Evolutionary conservation across 2,888 invertebrate genomes (phyloP), one percentile per base, ranked within the genome.

Genomic region (Sussaba pulchella): DNA sequence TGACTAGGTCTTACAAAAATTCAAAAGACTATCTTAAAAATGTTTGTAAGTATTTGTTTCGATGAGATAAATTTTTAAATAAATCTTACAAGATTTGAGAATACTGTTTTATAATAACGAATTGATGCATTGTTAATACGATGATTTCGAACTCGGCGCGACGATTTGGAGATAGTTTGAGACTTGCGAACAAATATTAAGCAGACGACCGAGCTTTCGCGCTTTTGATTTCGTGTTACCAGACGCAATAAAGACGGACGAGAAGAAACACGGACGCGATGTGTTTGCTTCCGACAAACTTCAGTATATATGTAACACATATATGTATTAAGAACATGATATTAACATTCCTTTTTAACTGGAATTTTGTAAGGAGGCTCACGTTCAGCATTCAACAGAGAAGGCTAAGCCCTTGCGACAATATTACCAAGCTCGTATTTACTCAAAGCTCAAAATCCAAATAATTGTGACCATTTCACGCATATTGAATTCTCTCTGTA

Each of bases 321-420:
- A n/a, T n/a, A n/a, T 8, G 17, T 41, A 54, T 43, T 26, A 74
- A 74, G 57, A 31, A 36, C 73, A 31, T 31, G 54, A 45, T 61
- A 76, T 76, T 45, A 69, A 63, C 61, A 9, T 14, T 8, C 14
- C 36, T 39, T 70, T 52, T 70, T 52, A 41, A 41, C 41, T 26
- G 17, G 17, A 14, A 57, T 36, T 1, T 36, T 31, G 1, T 26
- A 8, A 19, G 1, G 9, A 21, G 21, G 6, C 19, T 19, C 19
- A 19, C 19, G 17, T 14, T 12, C 31, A 14, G 6, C 54, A 8
- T 17, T 14, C 2, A 31, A 57, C 17, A 31, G 26, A 8, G 3
- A 8, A 10, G 9, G 31, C 45, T 36, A 10, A 12, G 19, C 14
- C 14, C 24, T 6, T 4, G 31, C 31, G 19, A 10, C 47, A 19